phyloP scores from a whole-genome alignment of 2,888 invertebrate genomes.

The Epicampocera succincta region DNA sequence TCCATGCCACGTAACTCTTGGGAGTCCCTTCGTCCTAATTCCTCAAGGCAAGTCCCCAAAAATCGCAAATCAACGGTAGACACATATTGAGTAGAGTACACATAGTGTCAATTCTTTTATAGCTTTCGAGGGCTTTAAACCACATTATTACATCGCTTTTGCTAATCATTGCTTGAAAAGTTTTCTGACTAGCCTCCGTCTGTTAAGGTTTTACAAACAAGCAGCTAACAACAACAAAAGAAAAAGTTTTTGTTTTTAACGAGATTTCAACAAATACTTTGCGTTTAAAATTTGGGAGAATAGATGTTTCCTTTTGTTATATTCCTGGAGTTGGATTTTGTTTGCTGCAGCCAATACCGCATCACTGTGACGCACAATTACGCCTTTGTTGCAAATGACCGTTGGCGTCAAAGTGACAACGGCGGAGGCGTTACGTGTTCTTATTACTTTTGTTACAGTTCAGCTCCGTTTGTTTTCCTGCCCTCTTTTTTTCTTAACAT shows the following conservation, averaged over 20 bases:
- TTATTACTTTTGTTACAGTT: constrained; percentile 37
- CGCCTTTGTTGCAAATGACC: constrained; percentile 56
- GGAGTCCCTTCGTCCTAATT: constrained; percentile 95
- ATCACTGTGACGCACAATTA: constrained; percentile 65
- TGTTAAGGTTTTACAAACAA: constrained; percentile 40
- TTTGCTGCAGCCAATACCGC: constrained; percentile 64
- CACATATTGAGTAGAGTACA: constrained; percentile 98
- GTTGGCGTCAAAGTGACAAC: constrained; percentile 65
- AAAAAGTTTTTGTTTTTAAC: constrained; percentile 1
- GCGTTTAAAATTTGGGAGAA: neutral
- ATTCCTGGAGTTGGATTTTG: constrained; percentile 50
- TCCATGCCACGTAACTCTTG: constrained; percentile 95
- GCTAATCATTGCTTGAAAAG: constrained; percentile 92
- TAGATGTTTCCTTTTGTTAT: constrained; percentile 26
- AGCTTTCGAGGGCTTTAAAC: constrained; percentile 98
- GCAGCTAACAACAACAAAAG: constrained; percentile 20
- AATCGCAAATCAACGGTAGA: constrained; percentile 97
- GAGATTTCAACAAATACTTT: constrained; percentile 22
- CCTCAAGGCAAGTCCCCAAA: constrained; percentile 96
- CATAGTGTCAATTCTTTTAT: constrained; percentile 98
- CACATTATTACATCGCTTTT: constrained; percentile 98
- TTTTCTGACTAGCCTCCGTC: too few species aligned
- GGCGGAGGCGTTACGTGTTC: constrained; percentile 65
- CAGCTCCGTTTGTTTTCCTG: neutral
- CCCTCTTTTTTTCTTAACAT: constrained; percentile 30